phyloP scores from a whole-genome alignment of 2,113 vertebrate species.

The Platysteira castanea region DNA sequence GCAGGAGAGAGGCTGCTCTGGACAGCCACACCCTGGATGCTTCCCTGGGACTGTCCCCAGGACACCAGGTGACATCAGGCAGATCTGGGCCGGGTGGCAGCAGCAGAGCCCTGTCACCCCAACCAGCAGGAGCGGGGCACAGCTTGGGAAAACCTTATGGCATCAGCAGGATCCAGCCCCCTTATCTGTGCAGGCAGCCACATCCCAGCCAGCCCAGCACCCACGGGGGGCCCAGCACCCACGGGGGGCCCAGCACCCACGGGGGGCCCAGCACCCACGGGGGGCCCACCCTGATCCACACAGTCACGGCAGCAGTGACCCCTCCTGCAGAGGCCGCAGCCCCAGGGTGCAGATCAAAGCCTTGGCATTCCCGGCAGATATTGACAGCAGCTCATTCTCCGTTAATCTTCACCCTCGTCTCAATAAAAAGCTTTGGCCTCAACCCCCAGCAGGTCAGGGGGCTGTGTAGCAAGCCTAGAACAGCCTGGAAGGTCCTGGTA shows the following conservation, averaged over 20 bases:
- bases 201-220: neutral
- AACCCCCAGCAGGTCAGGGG: neutral
- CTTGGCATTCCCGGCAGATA: neutral
- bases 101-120: neutral
- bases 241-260: neutral
- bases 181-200: neutral
- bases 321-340: neutral
- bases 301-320: rapidly evolving
- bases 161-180: neutral
- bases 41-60: neutral
- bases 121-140: neutral
- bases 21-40: neutral
- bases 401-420: neutral
- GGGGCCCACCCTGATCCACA: neutral
- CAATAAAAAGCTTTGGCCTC: neutral
- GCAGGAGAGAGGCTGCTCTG: neutral
- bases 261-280: neutral
- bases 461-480: rapidly evolving
- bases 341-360: neutral
- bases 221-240: neutral
- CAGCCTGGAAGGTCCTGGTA: neutral
- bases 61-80: neutral
- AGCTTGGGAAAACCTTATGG: neutral
- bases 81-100: neutral
- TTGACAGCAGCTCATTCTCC: neutral